Conservation (phyloP, 2,113 vertebrate species). For the Felis chaus region DNA sequence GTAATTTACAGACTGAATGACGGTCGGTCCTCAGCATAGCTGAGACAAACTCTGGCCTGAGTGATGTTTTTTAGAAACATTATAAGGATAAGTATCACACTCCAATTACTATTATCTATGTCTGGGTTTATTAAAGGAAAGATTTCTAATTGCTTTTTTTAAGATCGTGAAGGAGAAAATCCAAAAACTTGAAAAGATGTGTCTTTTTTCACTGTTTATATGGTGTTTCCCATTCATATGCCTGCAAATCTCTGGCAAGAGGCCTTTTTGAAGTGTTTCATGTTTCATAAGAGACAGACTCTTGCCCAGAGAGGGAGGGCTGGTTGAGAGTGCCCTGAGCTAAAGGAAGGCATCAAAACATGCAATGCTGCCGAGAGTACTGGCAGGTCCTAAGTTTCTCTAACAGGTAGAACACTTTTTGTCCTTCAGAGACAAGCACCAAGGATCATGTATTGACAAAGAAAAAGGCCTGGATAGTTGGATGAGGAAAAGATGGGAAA, state of each 20-base stretch:
- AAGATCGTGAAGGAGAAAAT: constrained; percentile 29
- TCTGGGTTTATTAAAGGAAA: constrained; percentile 27
- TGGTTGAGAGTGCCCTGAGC: neutral
- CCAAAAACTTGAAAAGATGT: neutral
- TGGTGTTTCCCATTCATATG: constrained; percentile 44
- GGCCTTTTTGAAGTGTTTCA: neutral
- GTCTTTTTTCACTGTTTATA: constrained; percentile 42
- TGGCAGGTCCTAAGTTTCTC: neutral
- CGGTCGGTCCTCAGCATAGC: neutral
- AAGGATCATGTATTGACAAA: neutral
- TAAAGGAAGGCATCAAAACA: neutral
- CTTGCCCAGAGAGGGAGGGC: neutral
- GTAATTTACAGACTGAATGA: neutral
- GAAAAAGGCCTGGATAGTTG: neutral
- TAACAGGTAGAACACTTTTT: neutral
- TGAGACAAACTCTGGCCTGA: neutral
- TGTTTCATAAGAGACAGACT: neutral
- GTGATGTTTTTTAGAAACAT: neutral
- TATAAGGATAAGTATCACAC: neutral
- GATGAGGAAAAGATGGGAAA: constrained; percentile 29
- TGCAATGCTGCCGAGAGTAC: neutral
- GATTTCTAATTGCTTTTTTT: constrained; percentile 27
- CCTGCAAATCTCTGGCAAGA: neutral
- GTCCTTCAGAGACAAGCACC: neutral
- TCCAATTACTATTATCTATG: neutral